Evolutionary conservation across 2,888 invertebrate species (phyloP).

Genomic region (Tetropium fuscum): DNA sequence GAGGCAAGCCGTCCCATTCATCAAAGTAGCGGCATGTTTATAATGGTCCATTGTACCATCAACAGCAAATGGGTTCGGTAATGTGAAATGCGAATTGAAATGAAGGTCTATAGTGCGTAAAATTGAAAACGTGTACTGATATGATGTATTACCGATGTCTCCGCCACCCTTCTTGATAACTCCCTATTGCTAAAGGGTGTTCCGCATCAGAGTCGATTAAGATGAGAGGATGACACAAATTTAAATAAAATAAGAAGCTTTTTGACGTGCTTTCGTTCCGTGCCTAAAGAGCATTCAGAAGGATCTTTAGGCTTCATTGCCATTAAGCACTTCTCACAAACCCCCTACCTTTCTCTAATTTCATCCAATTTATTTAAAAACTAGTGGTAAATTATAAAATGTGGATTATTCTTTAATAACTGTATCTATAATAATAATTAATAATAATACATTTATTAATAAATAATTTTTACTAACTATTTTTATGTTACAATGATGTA

Average conservation of each 20-base stretch:
- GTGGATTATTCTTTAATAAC: no score
- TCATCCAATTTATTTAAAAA: no score
- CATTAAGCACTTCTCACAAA: no score
- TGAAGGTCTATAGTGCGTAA: slow-evolving; percentile 57
- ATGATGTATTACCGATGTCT: slow-evolving; percentile 55
- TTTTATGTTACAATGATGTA: no score
- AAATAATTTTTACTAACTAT: no score
- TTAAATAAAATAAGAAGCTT: slow-evolving; percentile 17
- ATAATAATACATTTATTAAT: no score
- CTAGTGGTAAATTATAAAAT: no score
- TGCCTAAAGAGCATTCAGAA: no score
- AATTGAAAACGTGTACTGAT: slow-evolving; percentile 59
- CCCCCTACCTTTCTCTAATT: no score
- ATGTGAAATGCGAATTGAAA: slow-evolving; percentile 54
- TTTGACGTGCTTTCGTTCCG: neutral
- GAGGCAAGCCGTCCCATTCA: slow-evolving; percentile 41
- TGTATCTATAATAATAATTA: no score
- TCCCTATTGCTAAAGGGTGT: slow-evolving; percentile 27
- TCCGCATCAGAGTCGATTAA: slow-evolving; percentile 23
- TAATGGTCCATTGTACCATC: slow-evolving; percentile 46
- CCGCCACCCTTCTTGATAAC: slow-evolving; percentile 36
- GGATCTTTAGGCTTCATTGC: no score
- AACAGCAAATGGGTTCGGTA: slow-evolving; percentile 52
- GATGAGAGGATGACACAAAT: slow-evolving; percentile 23
- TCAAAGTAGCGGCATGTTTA: slow-evolving; percentile 39